Evolutionary conservation across 2,888 invertebrate species (phyloP).

Genomic region (Mesoligia furuncula): DNA sequence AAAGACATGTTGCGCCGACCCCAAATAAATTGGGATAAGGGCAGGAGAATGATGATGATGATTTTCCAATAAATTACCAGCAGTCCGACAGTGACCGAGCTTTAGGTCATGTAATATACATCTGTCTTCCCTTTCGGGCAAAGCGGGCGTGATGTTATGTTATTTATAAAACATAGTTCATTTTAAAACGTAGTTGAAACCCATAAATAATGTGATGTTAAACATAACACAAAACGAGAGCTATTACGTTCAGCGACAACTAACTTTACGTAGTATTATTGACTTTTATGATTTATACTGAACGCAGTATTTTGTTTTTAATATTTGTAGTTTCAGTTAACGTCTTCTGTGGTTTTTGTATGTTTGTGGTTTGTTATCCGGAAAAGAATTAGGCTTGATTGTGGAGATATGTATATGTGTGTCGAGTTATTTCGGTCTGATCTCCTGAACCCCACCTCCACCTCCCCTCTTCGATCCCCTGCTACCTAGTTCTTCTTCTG

Average conservation of each 20-base stretch:
- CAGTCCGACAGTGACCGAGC: too few species aligned
- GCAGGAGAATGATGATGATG: background rate
- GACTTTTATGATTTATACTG: conserved; percentile 24
- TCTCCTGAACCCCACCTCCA: too few species aligned
- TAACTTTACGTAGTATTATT: conserved; percentile 28
- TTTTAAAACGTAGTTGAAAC: conserved; percentile 25
- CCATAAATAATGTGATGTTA: conserved; percentile 35
- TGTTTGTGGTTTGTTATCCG: background rate
- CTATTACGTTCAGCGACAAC: conserved; percentile 17
- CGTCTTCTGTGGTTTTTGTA: background rate
- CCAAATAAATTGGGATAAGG: too few species aligned
- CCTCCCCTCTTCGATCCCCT: too few species aligned
- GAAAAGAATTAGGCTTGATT: conserved; percentile 10
- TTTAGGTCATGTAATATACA: background rate
- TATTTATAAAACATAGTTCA: conserved; percentile 17
- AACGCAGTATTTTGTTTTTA: conserved; percentile 16
- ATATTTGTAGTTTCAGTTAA: conserved; percentile 22
- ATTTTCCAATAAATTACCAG: too few species aligned
- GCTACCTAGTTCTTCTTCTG: too few species aligned
- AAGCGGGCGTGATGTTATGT: background rate
- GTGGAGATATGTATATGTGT: background rate
- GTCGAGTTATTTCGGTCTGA: too few species aligned
- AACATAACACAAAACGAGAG: conserved; percentile 15
- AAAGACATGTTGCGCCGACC: too few species aligned
- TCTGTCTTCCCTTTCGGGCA: background rate